Conservation (phyloP, 2,888 invertebrate species). For the Sepiola atlantica region DNA sequence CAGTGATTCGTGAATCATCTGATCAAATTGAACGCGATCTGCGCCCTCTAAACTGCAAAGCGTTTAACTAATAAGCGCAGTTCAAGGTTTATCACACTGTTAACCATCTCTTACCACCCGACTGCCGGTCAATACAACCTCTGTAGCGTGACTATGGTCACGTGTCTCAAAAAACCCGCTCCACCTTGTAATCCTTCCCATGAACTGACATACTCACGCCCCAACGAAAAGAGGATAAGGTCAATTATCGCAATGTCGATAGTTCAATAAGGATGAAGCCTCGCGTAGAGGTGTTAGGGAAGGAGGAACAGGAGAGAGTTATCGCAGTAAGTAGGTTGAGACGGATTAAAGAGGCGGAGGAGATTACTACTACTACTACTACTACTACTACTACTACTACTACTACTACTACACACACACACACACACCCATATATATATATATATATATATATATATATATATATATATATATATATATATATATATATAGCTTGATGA, state of each 20-base stretch:
- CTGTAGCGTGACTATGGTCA: background rate
- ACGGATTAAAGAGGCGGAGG: background rate
- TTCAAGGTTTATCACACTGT: background rate
- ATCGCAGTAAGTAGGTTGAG: background rate
- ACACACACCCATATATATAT: no score
- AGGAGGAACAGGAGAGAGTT: background rate
- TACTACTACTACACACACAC: no score
- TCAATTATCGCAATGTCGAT: background rate
- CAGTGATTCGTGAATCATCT: background rate
- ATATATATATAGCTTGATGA: no score
- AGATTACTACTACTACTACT: no score
- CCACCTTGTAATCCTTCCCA: background rate
- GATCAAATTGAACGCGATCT: background rate
- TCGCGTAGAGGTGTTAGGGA: background rate
- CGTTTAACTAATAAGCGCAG: background rate
- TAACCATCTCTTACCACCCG: background rate
- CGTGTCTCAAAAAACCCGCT: background rate
- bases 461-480: no score
- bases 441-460: no score
- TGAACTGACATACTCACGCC: background rate
- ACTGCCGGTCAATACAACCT: background rate
- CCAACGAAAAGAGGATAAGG: background rate
- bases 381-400: no score
- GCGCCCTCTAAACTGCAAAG: background rate
- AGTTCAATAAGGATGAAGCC: background rate